Base-by-base conservation (phyloP, 2,113 vertebrate species). In the Polypterus senegalus region DNA sequence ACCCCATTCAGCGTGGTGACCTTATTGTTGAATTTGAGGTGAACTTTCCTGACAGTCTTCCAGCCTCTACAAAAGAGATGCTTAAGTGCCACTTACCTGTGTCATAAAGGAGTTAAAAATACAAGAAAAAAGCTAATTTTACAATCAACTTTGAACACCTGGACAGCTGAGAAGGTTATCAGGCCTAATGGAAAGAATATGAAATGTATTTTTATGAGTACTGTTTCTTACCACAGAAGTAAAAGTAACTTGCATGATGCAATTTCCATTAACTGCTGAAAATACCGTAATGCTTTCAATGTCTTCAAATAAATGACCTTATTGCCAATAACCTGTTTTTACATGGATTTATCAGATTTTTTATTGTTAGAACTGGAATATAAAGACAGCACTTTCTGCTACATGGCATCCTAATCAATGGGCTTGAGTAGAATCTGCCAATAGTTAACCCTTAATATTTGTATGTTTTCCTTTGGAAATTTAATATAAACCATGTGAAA, bases 11-110 rank as follows among this genome's bases (percentile, higher is more conserved):
- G 69, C 88, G 92, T 70, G 95, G 95, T 63, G 96, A 99, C 70
- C 91, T 97, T 68, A 87, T 99, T 73, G 92, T 99, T 78, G 95
- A 98, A 71, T 97, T 98, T 79, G 93, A 98, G 6, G 93, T 99
- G 59, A 83, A 85, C 76, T 98, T 98, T 74, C 96, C 96, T 0
- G 93, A 98, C 44, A 83, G 77, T 69, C 83, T 97, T 79, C 87
- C 95, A 43, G 77, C 90, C 63, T 89, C 91, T 7, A 91, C 94
- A 73, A 97, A 94, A 89, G 96, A 97, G 69, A 85, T 97, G 74
- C 88, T 99, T 73, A 95, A 91, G 71, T 87, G 91, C 71, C 95
- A 99, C 77, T 88, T 99, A 76, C 96, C 96, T 27, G 81, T 91
- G 71, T 97, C 88, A n/a, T 91, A 88, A 76, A 61, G 62, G 61